Evolutionary conservation across 2,113 vertebrate species (phyloP), one percentile per base, ranked within the genome.

Genomic region (Psittacus erithacus): DNA sequence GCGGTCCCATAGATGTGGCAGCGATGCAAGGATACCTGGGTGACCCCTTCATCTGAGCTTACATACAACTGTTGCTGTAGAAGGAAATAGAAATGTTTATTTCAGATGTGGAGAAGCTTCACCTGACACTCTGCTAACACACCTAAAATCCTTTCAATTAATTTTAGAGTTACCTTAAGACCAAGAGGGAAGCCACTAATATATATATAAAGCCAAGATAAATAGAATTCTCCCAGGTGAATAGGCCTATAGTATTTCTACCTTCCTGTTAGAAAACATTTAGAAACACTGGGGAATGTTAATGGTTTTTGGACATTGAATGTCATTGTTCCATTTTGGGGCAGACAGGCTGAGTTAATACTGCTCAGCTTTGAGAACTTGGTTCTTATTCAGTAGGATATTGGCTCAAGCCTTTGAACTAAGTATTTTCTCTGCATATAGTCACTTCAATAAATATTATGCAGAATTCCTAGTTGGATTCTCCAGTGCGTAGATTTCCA

Each of bases 61-160:
- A 99, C 98, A 0, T 99, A 99, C 90, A 99, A 87, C 97, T 99
- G 99, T 99, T 99, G 99, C 99, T 99, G 96, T 68, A 95, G 97
- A 90, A 96, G 68, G 63, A 95, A 95, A 62, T 1, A 23, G 4
- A 41, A 80, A 86, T 47, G 76, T 92, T 95, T 92, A 80, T 74
- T 82, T 96, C 91, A 97, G 75, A 95, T 43, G 60, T 46, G 70
- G 65, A 92, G 35, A 19, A 67, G 49, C 49, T 92, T 92, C 59
- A 94, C 41, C 39, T 8, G 2, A 94, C 53, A 65, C 33, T 59
- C 9, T 17, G 41, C 79, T 93, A 88, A 81, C 22, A 35, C 13
- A 64, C 38, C 67, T 71, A 81, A 64, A 96, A 81, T 25, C 18
- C 38, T 82, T 74, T 70, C 69, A 55, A 63, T 87, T 96, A 57